A percentile compares a stretch with the other conserved stretches of the same genome.
phyloP scores from a whole-genome alignment of 1,140 invertebrate species.

The Lasaia peninsularis region DNA sequence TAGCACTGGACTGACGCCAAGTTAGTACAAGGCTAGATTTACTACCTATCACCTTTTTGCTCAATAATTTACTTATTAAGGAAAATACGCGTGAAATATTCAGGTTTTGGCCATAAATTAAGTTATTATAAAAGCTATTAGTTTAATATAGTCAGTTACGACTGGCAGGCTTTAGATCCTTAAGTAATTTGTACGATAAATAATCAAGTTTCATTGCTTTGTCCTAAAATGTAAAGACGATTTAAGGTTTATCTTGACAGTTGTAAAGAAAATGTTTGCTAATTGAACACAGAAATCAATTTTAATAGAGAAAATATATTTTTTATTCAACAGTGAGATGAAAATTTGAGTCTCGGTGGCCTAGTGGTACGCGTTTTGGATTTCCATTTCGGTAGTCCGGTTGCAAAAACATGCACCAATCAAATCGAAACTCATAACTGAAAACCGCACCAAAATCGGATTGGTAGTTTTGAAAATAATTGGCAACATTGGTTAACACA shows the following conservation, averaged over 20 bases:
- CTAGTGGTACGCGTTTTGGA: too few species aligned
- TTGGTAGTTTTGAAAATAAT: too few species aligned
- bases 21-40: constrained; percentile 30
- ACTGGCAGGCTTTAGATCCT: not conserved
- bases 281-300: not conserved
- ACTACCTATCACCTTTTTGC: constrained; percentile 34
- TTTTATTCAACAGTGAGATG: too few species aligned
- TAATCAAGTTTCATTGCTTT: not conserved
- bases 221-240: not conserved
- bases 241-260: not conserved
- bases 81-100: not conserved
- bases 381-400: too few species aligned
- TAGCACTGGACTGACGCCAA: constrained; percentile 47
- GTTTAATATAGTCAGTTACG: not conserved
- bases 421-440: too few species aligned
- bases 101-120: constrained; percentile 1
- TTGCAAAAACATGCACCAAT: too few species aligned
- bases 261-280: not conserved
- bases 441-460: too few species aligned
- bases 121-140: constrained; percentile 1
- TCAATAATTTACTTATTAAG: not conserved
- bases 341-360: too few species aligned
- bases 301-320: too few species aligned
- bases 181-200: constrained; percentile 1
- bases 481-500: too few species aligned